phyloP scores from a whole-genome alignment of 2,113 vertebrate genomes.

The Mellivora capensis region DNA sequence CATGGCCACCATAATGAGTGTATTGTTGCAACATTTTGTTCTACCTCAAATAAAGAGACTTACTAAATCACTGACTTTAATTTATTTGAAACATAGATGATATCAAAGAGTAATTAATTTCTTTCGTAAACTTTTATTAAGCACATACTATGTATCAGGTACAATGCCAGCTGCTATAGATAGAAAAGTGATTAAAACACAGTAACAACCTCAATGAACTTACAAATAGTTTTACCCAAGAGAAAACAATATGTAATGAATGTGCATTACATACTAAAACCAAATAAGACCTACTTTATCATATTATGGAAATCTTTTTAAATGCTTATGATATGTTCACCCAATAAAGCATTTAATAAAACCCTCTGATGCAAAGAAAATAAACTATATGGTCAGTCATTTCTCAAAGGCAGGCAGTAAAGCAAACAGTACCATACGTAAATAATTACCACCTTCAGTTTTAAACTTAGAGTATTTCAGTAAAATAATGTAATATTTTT shows the following conservation, averaged over 20 bases:
- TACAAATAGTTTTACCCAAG: background rate
- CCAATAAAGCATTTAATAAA: background rate
- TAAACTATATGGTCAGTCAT: background rate
- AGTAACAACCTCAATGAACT: background rate
- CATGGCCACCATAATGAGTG: background rate
- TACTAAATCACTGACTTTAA: background rate
- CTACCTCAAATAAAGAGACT: background rate
- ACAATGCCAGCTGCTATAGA: background rate
- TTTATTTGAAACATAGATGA: background rate
- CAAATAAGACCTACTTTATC: background rate
- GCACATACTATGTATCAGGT: background rate
- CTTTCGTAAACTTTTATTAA: conserved; percentile 16
- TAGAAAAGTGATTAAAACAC: background rate
- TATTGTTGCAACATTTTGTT: background rate
- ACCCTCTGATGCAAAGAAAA: background rate
- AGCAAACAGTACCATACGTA: background rate
- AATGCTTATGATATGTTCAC: background rate
- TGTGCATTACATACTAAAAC: background rate
- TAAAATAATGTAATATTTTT: background rate
- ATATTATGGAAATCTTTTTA: background rate
- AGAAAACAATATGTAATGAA: background rate
- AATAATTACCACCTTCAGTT: background rate
- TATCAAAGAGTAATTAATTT: background rate
- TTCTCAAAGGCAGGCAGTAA: background rate
- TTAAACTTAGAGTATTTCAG: background rate